Evolutionary conservation across 2,888 invertebrate genomes (phyloP).

Genomic region (Andrena dorsata): DNA sequence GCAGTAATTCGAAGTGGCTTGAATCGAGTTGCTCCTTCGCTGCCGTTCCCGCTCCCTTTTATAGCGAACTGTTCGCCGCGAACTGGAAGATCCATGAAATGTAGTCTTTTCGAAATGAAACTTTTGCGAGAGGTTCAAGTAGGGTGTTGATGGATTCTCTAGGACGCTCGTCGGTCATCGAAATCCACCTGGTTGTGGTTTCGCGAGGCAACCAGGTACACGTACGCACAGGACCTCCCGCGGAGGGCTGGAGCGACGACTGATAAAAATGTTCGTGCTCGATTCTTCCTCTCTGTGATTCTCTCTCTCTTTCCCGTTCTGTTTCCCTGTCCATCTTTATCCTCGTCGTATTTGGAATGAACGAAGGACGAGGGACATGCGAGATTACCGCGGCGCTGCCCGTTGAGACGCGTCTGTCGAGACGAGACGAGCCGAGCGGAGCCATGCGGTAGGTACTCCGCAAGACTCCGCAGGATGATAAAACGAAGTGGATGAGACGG

Average conservation of each 20-base stretch:
- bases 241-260: constrained; percentile 65
- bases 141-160: neutral
- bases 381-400: constrained; percentile 70
- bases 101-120: neutral
- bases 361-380: constrained; percentile 70
- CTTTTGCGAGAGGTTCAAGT: neutral
- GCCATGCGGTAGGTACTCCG: constrained; percentile 71
- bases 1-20: neutral
- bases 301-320: constrained; percentile 7
- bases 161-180: constrained; percentile 22
- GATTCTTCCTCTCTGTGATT: constrained; percentile 57
- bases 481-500: constrained; percentile 71
- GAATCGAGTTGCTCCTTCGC: neutral
- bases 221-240: constrained; percentile 68
- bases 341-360: constrained; percentile 71
- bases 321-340: constrained; percentile 54
- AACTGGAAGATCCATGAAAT: neutral
- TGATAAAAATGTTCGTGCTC: constrained; percentile 76
- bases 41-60: neutral
- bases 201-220: constrained; percentile 37
- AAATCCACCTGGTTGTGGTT: constrained; percentile 56
- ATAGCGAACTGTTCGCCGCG: neutral
- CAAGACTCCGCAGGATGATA: constrained; percentile 69
- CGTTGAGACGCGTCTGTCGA: constrained; percentile 65
- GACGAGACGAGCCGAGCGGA: constrained; percentile 49